Evolutionary conservation across 2,797 vertebrate species (phyloP), one percentile per base, ranked within the genome.

Genomic region (Propithecus deckenii): DNA sequence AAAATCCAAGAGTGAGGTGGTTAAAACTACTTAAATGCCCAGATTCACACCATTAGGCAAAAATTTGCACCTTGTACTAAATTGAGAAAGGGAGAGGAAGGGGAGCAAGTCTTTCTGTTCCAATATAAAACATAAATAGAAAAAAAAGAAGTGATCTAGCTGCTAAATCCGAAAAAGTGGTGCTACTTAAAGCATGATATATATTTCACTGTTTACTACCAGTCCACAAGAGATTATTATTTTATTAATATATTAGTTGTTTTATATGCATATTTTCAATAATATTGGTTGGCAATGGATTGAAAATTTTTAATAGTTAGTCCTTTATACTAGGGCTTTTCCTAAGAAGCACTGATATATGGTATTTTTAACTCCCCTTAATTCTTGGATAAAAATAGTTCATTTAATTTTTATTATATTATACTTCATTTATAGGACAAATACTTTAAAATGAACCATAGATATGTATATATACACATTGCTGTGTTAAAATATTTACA

Each of bases 401-500:
- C 48, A 84, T 86, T 85, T 69, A 87, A 55, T 69, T 89, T 91
- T 86, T 93, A 67, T 86, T 93, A 67, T 17, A 25, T 74, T 81
- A 23, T 14, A 92, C 35, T 84, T 80, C 15, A 79, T 67, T 91
- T 89, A 84, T 83, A 87, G 7, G 43, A 59, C 38, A 95, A 76
- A 85, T 46, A 83, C 30, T 63, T 93, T 87, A 32, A 57, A 88
- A 79, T 86, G 28, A 86, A 67, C 41, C n/a, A 38, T 18, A 59
- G 13, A 61, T 6, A 59, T 63, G 30, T 11, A 86, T 28, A 71
- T 25, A 87, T 32, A 59, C 25, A 79, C n/a, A 74, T 8, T 75
- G 1, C n/a, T 74, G 0, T n/a, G 84, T 92, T 95, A 79, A 94
- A 96, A 80, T 93, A 52, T 84, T 86, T 79, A 93, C 28, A 96